Base-by-base conservation (phyloP, 2,113 vertebrate genomes). In the Callospermophilus lateralis region DNA sequence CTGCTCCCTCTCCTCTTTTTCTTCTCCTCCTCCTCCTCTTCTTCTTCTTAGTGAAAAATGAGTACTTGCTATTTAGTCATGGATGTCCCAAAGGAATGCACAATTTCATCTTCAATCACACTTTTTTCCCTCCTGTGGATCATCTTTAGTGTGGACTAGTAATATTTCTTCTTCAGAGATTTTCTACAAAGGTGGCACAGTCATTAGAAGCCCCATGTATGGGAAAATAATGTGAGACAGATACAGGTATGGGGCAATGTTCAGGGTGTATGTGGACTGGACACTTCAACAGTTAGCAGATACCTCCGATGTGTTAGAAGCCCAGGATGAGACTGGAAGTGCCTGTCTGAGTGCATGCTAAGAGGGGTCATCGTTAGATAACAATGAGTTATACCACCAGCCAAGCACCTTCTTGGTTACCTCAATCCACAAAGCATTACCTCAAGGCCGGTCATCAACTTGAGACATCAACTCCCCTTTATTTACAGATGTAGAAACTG, bases 131-230 rank as follows among this genome's bases (percentile, higher is more conserved):
- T 26, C 39, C 15, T 68, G 5, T 39, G 32, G 93, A 37, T 61
- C 2, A 20, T 70, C 72, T 92, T 88, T 51, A 42, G 22, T 13
- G 24, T 4, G 4, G 72, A 53, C 20, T 32, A 28, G 2, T 55
- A 72, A 84, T 63, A 39, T 84, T 77, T 84, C 58, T 70, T 58
- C 45, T 68, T 94, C 67, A 80, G 37, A 97, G 30, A 55, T 53
- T 95, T 10, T 72, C 26, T 79, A n/a, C 61, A 93, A 93, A 91
- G 58, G 73, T 53, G 11, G 3, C 10, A 28, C 6, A 13, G 11
- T 67, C 17, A 53, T 28, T 22, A 58, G 45, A 63, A 10, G 6
- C 76, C 87, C 26, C 32, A 20, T 10, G 3, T 16, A 37, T 10
- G 3, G 4, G 3, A 19, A 1, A 73, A 51, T 68, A n/a, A 45